phyloP scores from a whole-genome alignment of 2,113 vertebrate species.

The Cyanoramphus novaezelandiae region DNA sequence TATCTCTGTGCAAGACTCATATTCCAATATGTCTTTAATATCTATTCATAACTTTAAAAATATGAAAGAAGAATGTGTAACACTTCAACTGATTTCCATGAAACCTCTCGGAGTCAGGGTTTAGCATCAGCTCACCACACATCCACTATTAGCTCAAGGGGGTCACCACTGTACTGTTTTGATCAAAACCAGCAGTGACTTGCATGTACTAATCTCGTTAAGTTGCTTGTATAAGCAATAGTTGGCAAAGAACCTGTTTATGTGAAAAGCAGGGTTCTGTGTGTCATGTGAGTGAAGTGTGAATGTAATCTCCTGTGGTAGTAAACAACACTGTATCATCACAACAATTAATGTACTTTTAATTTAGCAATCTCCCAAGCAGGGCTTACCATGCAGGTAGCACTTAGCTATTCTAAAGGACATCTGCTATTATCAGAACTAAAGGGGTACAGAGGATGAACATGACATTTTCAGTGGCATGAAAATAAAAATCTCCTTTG shows the following conservation, averaged over 20 bases:
- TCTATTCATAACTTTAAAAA: not conserved
- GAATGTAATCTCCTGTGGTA: not conserved
- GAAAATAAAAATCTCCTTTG: not conserved
- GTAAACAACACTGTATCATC: not conserved
- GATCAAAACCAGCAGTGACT: not conserved
- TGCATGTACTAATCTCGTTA: not conserved
- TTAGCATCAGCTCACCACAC: not conserved
- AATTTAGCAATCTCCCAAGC: fast-evolving
- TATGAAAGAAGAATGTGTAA: not conserved
- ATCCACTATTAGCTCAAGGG: not conserved
- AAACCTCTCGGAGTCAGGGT: not conserved
- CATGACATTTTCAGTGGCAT: not conserved
- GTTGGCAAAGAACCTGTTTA: not conserved
- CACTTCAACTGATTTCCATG: not conserved
- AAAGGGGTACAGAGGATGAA: not conserved
- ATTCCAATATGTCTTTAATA: not conserved
- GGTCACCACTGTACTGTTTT: not conserved
- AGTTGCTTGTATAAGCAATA: not conserved
- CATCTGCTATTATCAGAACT: not conserved
- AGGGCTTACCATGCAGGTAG: not conserved
- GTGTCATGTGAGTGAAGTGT: not conserved
- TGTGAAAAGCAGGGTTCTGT: not conserved
- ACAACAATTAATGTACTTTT: not conserved
- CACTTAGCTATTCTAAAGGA: not conserved
- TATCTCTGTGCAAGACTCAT: not conserved